Base-by-base conservation (phyloP, 2,113 vertebrate genomes). In the Tenrec ecaudatus region DNA sequence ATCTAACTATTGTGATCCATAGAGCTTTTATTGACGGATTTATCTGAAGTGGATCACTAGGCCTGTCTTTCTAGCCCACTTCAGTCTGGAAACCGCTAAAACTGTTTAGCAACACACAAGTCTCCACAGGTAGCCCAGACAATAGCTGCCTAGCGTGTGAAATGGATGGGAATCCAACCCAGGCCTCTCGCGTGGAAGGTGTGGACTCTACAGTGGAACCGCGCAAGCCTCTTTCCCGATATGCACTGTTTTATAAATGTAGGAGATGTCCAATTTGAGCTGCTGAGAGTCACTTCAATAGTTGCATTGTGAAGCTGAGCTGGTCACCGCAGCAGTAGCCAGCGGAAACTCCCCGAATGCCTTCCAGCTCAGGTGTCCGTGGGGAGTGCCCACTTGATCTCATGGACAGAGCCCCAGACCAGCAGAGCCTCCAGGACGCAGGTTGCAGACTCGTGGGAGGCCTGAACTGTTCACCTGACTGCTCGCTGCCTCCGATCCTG, bases 291-390 rank as follows among this genome's bases (percentile, higher is more conserved):
- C 60, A 69, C 40, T 76, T 53, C 62, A 7, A 40, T 29, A 25
- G 47, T 68, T 7, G 10, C 16, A 0, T 3, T 8, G 58, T 81
- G n/a, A 36, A 66, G 20, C 8, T 2, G 36, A 16, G 81, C 3
- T 12, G 3, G 0, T 27, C 12, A 6, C 3, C 0, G 25, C 80
- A 19, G 20, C 4, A 1, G 22, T 27, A 29, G 33, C 68, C 29
- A 15, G 8, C 31, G 31, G 83, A 64, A 38, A 2, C 5, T 40
- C 27, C 14, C 47, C 9, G 47, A 53, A 12, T 0, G 20, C 58
- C 15, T 43, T 36, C 58, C 2, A 25, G 20, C 31, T 62, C 40
- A 19, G 6, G 17, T 3, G 38, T 0, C 14, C 0, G 0, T 7
- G 3, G 60, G 33, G 33, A 27, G 14, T 60, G 36, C 23, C 71